A percentile compares a stretch with the other conserved stretches of the same genome.
These are phyloP conservation scores for Eurypyga helias DNA, from an alignment of 2,113 vertebrate genomes.

Conservation along the genomic window DNA sequence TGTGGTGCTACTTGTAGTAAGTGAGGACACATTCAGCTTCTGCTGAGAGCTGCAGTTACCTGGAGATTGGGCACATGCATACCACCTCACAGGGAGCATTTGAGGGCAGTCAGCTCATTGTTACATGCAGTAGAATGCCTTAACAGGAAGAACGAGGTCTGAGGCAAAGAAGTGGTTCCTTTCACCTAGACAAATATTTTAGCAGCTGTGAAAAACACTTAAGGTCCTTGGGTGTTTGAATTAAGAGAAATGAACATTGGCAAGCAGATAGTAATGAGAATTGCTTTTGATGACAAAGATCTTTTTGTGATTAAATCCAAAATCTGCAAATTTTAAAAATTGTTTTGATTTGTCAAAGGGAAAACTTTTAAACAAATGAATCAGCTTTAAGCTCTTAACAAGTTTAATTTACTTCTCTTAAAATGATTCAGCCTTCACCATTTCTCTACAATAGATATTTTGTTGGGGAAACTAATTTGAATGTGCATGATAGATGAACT, in stretches of 20 bases:
- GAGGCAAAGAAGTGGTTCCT: neutral
- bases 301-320: neutral
- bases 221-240: neutral
- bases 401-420: slow-evolving; percentile 67
- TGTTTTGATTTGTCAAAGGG: slow-evolving; percentile 48
- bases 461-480: slow-evolving; percentile 68
- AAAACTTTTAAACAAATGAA: slow-evolving; percentile 56
- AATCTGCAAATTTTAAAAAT: neutral
- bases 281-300: neutral
- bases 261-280: neutral
- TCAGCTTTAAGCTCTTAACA: slow-evolving; percentile 52
- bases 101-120: neutral
- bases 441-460: slow-evolving; percentile 59
- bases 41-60: neutral
- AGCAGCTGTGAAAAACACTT: neutral
- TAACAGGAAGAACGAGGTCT: neutral
- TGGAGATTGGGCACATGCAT: rapidly evolving
- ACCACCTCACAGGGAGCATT: neutral
- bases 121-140: neutral
- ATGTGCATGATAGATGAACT: slow-evolving; percentile 72
- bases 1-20: neutral
- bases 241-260: neutral
- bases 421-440: slow-evolving; percentile 41
- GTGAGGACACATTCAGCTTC: neutral
- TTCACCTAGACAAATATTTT: slow-evolving; percentile 24